phyloP scores from a whole-genome alignment of 2,888 invertebrate genomes.

The Ophion ellenae region DNA sequence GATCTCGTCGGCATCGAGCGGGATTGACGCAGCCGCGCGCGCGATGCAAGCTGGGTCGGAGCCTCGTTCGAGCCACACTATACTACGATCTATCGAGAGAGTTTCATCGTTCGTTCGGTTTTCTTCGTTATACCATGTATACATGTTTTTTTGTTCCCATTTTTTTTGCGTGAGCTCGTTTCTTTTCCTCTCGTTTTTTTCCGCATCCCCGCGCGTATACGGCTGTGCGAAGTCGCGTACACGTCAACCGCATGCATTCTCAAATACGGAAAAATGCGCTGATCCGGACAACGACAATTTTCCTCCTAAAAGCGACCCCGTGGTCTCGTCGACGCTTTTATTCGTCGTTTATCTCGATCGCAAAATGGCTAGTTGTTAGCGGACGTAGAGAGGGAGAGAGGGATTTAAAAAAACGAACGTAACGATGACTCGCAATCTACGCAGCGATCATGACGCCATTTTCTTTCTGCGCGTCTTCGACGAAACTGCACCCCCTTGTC shows the following conservation, averaged over 20 bases:
- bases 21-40: slow-evolving; percentile 67
- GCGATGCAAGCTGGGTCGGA: slow-evolving; percentile 53
- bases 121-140: slow-evolving; percentile 23
- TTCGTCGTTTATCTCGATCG: background rate
- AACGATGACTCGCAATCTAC: background rate
- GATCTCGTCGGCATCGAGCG: slow-evolving; percentile 61
- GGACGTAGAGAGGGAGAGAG: background rate
- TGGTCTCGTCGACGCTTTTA: background rate
- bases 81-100: slow-evolving; percentile 47
- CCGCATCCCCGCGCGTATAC: background rate
- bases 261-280: background rate
- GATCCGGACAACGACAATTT: background rate
- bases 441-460: slow-evolving; percentile 10
- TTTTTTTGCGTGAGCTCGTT: slow-evolving; percentile 16
- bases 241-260: background rate
- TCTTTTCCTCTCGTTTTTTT: slow-evolving; percentile 12
- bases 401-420: background rate
- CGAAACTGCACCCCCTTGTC: background rate
- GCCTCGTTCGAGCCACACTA: slow-evolving; percentile 54
- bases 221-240: background rate
- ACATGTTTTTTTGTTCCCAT: background rate
- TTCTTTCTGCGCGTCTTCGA: background rate
- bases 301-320: background rate
- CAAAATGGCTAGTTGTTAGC: background rate
- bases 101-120: slow-evolving; percentile 60